Conservation (phyloP, 1,140 invertebrate species). For the Ladona fulva region DNA sequence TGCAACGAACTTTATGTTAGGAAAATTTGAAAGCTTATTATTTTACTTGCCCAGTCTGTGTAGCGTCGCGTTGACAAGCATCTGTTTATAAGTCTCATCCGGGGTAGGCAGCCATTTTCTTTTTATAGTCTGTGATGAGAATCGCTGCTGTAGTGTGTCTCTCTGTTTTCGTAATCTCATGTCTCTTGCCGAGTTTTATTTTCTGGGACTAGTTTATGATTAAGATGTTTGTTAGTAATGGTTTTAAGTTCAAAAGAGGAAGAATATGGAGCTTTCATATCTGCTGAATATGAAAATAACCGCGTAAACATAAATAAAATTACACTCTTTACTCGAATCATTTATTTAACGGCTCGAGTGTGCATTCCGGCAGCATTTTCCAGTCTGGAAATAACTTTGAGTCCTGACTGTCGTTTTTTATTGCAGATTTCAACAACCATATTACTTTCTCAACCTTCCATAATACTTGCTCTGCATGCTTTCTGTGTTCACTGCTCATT, state of each 20-base stretch:
- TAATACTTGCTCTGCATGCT: too few relatives aligned
- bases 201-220: too few relatives aligned
- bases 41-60: neutral
- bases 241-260: too few relatives aligned
- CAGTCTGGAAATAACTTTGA: neutral
- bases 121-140: conserved; percentile 12
- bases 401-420: neutral
- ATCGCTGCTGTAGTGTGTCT: neutral
- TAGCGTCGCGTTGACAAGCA: conserved; percentile 23
- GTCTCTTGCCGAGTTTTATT: too few relatives aligned
- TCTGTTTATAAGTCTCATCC: conserved; percentile 21
- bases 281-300: too few relatives aligned
- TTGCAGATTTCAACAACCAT: too few relatives aligned
- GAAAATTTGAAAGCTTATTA: neutral
- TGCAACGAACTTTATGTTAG: neutral
- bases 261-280: too few relatives aligned
- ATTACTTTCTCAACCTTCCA: too few relatives aligned
- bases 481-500: too few relatives aligned
- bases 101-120: conserved; percentile 15
- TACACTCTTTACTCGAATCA: neutral
- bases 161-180: too few relatives aligned
- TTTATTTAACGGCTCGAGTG: neutral
- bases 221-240: too few relatives aligned
- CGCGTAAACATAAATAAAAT: too few relatives aligned
- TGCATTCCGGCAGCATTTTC: neutral